Evolutionary conservation across 2,888 invertebrate genomes (phyloP).

Genomic region (Eupithecia centaureata): DNA sequence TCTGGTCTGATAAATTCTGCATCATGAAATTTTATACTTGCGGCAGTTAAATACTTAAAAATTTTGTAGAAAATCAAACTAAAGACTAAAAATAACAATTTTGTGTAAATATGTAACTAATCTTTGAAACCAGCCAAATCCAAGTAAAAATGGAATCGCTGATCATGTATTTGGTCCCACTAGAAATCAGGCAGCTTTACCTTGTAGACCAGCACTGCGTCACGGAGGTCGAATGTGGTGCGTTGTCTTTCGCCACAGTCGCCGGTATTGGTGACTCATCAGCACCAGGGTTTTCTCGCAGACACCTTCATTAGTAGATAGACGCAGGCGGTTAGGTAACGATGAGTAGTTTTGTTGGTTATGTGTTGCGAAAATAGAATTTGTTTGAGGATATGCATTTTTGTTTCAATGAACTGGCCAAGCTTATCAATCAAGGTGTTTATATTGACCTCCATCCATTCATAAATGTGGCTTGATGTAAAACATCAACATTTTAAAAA

Average conservation of each 20-base stretch:
- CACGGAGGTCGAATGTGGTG: constrained; percentile 2
- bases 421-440: too few species aligned
- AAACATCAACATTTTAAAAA: too few species aligned
- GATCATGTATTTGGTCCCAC: background rate
- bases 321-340: constrained; percentile 29
- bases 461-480: too few species aligned
- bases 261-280: constrained; percentile 28
- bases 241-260: constrained; percentile 21
- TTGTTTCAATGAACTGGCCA: background rate
- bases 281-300: constrained; percentile 35
- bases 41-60: too few species aligned
- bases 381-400: constrained; percentile 7
- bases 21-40: too few species aligned
- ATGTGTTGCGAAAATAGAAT: constrained; percentile 7
- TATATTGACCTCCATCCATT: too few species aligned
- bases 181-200: background rate
- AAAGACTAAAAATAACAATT: too few species aligned
- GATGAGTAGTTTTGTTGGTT: constrained; percentile 19
- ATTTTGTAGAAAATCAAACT: too few species aligned
- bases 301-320: constrained; percentile 14
- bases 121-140: background rate
- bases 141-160: background rate
- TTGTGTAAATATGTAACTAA: too few species aligned
- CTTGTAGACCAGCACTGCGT: background rate
- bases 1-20: background rate